Base-by-base conservation (phyloP, 2,113 vertebrate genomes). In the Onychostruthus taczanowskii region DNA sequence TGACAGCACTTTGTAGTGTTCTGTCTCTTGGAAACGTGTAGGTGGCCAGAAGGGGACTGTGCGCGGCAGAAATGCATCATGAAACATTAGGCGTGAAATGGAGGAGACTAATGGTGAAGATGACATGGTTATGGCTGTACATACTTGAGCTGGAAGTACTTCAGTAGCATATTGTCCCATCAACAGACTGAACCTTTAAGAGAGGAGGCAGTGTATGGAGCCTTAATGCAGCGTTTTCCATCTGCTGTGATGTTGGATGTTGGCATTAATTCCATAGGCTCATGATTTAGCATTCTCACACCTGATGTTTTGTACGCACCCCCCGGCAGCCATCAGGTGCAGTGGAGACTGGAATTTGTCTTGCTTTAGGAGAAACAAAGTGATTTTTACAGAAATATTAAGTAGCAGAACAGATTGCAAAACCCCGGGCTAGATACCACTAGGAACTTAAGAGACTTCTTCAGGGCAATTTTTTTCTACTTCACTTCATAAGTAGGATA, bases 351-450 rank as follows among this genome's bases (percentile, higher is more conserved):
- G 86, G 94, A 96, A 97, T 98, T 97, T 97, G 91, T 97, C 97
- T 97, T 96, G 96, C 96, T 98, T 95, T 96, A 96, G 96, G 97
- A 96, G 93, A 96, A 97, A 97, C 94, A 97, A 96, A 97, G 96
- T 96, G 96, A 96, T 97, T 97, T 96, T 97, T 98, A 97, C 94
- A 97, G 95, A 97, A 97, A 97, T 97, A 97, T 97, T 97, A 97
- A 97, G 96, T 69, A 97, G 90, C 72, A 97, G 94, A 97, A 96
- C 97, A 98, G 97, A 97, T 97, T 98, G 97, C 92, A 94, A 96
- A 97, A 96, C 97, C 96, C 93, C 87, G 85, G 97, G 97, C 96
- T 96, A 97, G 90, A 92, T 94, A 97, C 96, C 93, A 94, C 28
- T 53, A 94, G 89, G 94, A 97, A 77, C 77, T 94, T 96, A 89